Base-by-base conservation (phyloP, 2,888 invertebrate genomes). In the Scelioninae gen. 2 region DNA sequence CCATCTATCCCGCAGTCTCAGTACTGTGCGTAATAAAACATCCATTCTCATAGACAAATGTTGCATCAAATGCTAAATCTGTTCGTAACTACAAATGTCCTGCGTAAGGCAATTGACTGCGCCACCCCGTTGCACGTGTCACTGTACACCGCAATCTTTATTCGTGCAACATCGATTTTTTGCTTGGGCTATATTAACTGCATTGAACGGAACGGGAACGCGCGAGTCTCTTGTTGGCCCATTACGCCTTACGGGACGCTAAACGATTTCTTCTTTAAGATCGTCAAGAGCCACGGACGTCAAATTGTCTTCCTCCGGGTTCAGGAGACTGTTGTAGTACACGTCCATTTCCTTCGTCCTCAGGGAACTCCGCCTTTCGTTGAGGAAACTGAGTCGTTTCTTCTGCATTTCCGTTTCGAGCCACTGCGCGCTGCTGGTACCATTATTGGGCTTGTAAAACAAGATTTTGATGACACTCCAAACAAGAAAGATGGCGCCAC, bases 401-500 rank as follows among this genome's bases (percentile, higher is more conserved):
- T 75, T 82, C 43, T 81, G 81, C 61, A 82, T 78, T 50, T 85
- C 82, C 1, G 79, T 63, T 11, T 83, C 83, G 11, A 81, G 50
- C 84, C 84, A 84, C 31, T 82, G 79, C 0, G 69, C 76, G 4
- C 78, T 57, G 0, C 67, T 19, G 4, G 75, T 53, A 16, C 46
- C 60, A 2, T 41, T 80, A 78, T 39, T 25, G 2, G 83, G 82
- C 3, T 77, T 78, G 67, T 81, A 73, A 9, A 81, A 73, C 0
- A 86, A 73, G 46, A 86, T 83, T 39, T 83, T 85, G 4, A 81
- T 63, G 0, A 91, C 85, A 9, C 89, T 84, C 45, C 90, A 84
- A 0, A 90, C 83, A 7, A 92, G 85, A 25, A 90, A 85, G 0
- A 88, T 77, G 0, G 88, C 87, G 0, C 90, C 89, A 0, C 88